Conservation (phyloP, 2,113 vertebrate species). For the Loxodonta africana region DNA sequence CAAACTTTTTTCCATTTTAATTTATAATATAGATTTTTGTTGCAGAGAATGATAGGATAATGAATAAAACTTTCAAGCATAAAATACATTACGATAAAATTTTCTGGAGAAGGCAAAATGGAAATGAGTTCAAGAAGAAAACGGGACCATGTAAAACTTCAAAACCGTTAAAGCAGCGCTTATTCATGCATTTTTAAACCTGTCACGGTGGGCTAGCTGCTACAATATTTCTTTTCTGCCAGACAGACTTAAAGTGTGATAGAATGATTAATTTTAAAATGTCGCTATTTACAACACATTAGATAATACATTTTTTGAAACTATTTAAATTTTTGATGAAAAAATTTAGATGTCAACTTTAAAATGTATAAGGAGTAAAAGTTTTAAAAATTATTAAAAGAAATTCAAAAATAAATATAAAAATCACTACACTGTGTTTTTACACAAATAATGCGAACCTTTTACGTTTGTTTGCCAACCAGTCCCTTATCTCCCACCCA, state of each 20-base stretch:
- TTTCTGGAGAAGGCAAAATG: not conserved
- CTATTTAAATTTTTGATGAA: no score
- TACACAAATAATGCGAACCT: no score
- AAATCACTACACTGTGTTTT: not conserved
- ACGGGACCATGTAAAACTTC: not conserved
- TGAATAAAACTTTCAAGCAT: constrained; percentile 1
- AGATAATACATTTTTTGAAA: no score
- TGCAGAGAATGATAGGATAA: not conserved
- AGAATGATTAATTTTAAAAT: constrained; percentile 13
- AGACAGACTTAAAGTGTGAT: not conserved
- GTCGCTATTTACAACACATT: not conserved
- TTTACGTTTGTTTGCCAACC: no score
- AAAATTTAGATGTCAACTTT: not conserved
- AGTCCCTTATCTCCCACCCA: no score
- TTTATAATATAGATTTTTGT: not conserved
- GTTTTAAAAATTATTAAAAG: not conserved
- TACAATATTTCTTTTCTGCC: not conserved
- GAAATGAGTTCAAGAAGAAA: not conserved
- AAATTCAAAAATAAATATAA: not conserved
- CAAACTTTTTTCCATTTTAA: not conserved
- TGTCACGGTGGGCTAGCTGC: not conserved
- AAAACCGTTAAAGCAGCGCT: not conserved
- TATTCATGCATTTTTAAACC: not conserved
- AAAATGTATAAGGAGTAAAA: not conserved
- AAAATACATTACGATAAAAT: not conserved